Evolutionary conservation across 1,140 invertebrate species (phyloP).

Genomic region (Akabosia matsudoensis): DNA sequence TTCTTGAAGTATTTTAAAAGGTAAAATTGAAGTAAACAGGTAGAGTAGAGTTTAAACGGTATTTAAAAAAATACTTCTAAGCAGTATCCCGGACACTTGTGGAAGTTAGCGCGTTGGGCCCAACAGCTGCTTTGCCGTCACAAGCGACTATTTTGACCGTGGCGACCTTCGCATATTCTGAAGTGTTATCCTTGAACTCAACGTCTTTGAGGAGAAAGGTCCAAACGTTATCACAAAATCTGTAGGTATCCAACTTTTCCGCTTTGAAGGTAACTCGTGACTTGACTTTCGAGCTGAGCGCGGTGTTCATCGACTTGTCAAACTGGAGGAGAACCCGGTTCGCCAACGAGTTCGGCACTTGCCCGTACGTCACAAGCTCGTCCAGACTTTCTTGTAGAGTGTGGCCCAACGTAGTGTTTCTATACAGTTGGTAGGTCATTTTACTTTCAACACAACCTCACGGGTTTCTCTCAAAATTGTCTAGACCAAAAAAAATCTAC

Average conservation of each 20-base stretch:
- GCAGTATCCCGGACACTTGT: background rate
- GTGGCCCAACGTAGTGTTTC: constrained; percentile 94
- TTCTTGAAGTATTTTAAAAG: background rate
- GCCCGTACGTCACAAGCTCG: constrained; percentile 89
- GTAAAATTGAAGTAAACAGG: background rate
- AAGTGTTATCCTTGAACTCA: constrained; percentile 90
- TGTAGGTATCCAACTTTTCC: constrained; percentile 93
- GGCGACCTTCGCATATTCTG: constrained; percentile 88
- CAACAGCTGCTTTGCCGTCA: constrained; percentile 72
- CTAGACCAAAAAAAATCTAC: background rate
- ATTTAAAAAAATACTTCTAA: too few relatives aligned
- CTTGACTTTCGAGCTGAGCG: constrained; percentile 85
- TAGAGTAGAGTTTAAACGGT: background rate
- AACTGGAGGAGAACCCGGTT: constrained; percentile 91
- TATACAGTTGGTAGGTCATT: constrained; percentile 94
- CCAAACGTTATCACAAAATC: constrained; percentile 99
- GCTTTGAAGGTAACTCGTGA: constrained; percentile 92
- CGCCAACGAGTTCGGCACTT: constrained; percentile 88
- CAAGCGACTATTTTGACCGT: constrained; percentile 99
- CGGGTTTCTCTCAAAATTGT: background rate
- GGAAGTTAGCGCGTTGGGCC: background rate
- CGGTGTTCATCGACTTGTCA: constrained; percentile 93
- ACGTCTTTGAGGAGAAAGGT: constrained; percentile 98
- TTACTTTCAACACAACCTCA: constrained; percentile 7
- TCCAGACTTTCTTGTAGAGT: constrained; percentile 93